Evolutionary conservation across 1,140 invertebrate species (phyloP).

Genomic region (Acromyrmex charruanus): DNA sequence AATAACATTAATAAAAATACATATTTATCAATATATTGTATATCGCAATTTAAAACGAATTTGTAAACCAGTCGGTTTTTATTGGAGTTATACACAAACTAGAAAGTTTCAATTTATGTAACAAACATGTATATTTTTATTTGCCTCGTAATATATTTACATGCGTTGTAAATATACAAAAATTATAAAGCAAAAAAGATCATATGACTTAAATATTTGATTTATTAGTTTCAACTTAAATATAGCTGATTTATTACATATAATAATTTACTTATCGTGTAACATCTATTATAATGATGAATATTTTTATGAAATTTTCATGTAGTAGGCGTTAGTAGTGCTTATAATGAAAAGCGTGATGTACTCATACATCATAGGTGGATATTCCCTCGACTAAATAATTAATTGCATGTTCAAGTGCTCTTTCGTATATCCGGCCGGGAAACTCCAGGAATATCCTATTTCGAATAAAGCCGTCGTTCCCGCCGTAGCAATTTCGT

Average conservation of each 20-base stretch:
- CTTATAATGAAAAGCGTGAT: background rate
- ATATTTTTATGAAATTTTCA: background rate
- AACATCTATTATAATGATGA: background rate
- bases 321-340: background rate
- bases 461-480: slow-evolving; percentile 69
- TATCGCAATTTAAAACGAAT: slow-evolving; percentile 9
- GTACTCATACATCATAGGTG: background rate
- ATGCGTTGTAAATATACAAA: background rate
- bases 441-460: slow-evolving; percentile 31
- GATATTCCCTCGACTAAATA: slow-evolving; percentile 14
- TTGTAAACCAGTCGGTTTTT: background rate
- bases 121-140: slow-evolving; percentile 22
- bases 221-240: background rate
- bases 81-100: background rate
- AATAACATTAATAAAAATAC: slow-evolving; percentile 9
- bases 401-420: slow-evolving; percentile 54
- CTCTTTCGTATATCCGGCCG: slow-evolving; percentile 7
- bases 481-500: slow-evolving; percentile 67
- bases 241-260: slow-evolving; percentile 16
- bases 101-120: slow-evolving; percentile 11
- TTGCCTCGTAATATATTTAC: background rate
- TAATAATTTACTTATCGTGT: background rate
- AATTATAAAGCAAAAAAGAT: background rate
- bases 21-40: background rate
- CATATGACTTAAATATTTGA: background rate